Conservation (phyloP, 2,113 vertebrate species). For the Picathartes gymnocephalus region DNA sequence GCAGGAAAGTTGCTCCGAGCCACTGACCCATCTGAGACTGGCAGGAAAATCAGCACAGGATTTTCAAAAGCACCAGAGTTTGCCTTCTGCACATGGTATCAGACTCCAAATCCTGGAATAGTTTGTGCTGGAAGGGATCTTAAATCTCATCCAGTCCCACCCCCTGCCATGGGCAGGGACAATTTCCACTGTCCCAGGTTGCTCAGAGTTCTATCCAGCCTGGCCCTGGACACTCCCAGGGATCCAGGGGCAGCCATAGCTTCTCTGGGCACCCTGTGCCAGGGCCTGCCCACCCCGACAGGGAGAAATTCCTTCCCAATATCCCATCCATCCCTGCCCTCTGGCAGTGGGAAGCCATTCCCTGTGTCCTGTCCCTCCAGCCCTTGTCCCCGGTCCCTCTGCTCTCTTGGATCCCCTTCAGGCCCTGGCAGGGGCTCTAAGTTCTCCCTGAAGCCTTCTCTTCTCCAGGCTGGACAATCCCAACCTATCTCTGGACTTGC, state of each 20-base stretch:
- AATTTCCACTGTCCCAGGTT: fast-evolving
- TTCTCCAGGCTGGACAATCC: background rate
- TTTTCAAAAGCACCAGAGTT: background rate
- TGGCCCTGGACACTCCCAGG: background rate
- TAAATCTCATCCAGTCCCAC: background rate
- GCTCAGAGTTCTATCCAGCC: fast-evolving
- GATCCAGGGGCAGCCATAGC: background rate
- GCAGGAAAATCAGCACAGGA: background rate
- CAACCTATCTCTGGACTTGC: background rate
- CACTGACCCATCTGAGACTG: too few relatives aligned
- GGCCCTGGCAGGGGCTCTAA: background rate
- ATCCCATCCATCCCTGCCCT: background rate
- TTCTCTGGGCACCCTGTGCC: background rate
- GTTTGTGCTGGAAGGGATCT: background rate
- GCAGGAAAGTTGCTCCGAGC: background rate
- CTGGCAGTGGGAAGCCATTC: background rate
- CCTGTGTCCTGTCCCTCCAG: background rate
- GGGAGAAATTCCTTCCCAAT: background rate
- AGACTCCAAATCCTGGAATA: background rate
- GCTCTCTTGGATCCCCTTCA: background rate
- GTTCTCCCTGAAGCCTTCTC: background rate
- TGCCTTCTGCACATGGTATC: fast-evolving
- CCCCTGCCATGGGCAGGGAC: background rate
- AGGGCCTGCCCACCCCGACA: background rate
- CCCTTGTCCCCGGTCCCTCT: background rate